Evolutionary conservation across 2,888 invertebrate species (phyloP).

Genomic region (Pterobdella sp.): DNA sequence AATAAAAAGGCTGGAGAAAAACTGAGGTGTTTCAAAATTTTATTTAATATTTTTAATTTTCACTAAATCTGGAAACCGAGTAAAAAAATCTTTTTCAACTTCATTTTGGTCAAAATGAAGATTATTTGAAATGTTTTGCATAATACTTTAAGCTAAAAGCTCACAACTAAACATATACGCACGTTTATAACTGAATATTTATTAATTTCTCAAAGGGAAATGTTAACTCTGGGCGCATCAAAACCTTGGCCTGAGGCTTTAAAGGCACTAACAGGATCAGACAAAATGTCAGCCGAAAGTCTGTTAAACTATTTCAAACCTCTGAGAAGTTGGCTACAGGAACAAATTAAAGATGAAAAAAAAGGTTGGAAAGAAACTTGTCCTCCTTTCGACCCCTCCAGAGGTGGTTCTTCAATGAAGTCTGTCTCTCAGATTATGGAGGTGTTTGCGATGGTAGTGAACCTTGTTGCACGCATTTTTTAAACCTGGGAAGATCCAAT

Average conservation of each 20-base stretch:
- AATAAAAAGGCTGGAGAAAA: conserved; percentile 75
- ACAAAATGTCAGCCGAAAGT: conserved; percentile 63
- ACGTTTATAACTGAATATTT: too few species aligned
- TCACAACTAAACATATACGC: too few species aligned
- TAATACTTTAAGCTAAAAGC: too few species aligned
- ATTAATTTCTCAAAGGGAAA: conserved; percentile 40
- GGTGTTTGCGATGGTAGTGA: too few species aligned
- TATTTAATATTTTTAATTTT: not conserved
- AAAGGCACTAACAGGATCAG: conserved; percentile 51
- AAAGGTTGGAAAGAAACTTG: conserved; percentile 35
- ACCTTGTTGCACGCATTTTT: too few species aligned
- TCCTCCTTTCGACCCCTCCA: conserved; percentile 30
- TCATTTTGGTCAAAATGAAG: not conserved
- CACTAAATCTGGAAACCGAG: not conserved
- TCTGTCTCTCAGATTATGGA: too few species aligned
- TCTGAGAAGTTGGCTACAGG: conserved; percentile 68
- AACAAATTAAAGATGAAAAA: conserved; percentile 42
- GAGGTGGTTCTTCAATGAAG: too few species aligned
- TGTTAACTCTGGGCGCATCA: conserved; percentile 53
- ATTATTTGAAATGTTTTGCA: not conserved
- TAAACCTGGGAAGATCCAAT: too few species aligned
- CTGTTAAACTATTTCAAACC: conserved; percentile 75
- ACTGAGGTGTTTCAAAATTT: conserved; percentile 60
- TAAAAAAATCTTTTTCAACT: not conserved
- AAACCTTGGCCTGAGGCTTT: conserved; percentile 64